Base-by-base conservation (phyloP, 1,140 invertebrate genomes). In the Aethina tumida region DNA sequence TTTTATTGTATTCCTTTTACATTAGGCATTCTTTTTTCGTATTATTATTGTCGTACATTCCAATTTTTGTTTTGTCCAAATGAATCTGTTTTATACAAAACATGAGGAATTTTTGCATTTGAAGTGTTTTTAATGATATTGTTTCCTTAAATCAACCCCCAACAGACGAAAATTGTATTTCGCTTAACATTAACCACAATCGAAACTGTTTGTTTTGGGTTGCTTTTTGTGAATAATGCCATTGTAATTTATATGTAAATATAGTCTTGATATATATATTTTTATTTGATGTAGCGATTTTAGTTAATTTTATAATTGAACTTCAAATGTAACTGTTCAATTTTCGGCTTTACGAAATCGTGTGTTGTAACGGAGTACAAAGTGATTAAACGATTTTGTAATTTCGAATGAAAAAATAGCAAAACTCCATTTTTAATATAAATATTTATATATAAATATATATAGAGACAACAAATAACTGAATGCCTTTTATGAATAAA, bases 401-500 rank as follows among this genome's bases (percentile, higher is more conserved):
- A 52, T 49, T 41, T 52, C 49, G 49, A 52, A 36, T 27, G 30
- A 29, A 17, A 18, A 32, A 31, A 36, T 43, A 30, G 32, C 33
- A 35, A 34, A 39, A 27, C 47, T 49, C 45, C 43, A 43, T 47
- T 49, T 41, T 44, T 41, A 47, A 48, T 50, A 50, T 44, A 52
- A 50, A 56, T 55, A 57, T 57, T 57, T 55, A 57, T 57, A 54
- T 56, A 56, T 45, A 49, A 43, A 49, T 47, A 39, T 41, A 47
- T 46, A 52, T 49, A 55, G 41, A 52, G 44, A 54, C 47, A 56
- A 58, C 53, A 59, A 59, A 59, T 53, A 59, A 59, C 52, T 54
- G 55, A 59, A 55, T 59, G 57, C 57, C 57, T 59, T 56, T 59
- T 58, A 52, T 49, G 49, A 58, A n/a, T n/a, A n/a, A n/a, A n/a